Base-by-base conservation (phyloP, 2,888 invertebrate genomes). In the Drosophila engyochracea region DNA sequence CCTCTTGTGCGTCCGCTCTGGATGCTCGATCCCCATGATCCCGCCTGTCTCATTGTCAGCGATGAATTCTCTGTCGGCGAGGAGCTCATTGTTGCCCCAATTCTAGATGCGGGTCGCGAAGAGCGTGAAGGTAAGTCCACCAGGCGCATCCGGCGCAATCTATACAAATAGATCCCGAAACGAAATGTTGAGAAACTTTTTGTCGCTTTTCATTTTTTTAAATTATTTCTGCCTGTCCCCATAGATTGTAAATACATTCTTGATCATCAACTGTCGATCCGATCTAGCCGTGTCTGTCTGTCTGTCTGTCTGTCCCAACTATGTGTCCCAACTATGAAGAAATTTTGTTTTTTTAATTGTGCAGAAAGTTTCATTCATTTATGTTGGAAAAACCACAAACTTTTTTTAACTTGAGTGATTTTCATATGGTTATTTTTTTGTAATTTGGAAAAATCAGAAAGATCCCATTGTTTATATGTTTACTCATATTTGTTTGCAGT, bases 51-150 rank as follows among this genome's bases (percentile, higher is more conserved):
- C 75, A 94, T 95, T 0, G 96, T 97, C 0, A 95, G 95, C 30
- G 98, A 98, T 91, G 97, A 98, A 93, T 98, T 98, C 93, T 96
- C 97, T 0, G 95, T 99, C 1, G 98, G 98, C 0, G 97, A 97
- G 81, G 97, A 98, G 92, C 94, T 98, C 0, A 97, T 98, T 39
- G 98, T 98, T 0, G 98, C 98, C 0, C 98, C 98, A 0, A 95
- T 98, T 58, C 92, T 98, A 39, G 94, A 96, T 61, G 95, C 95
- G 0, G 96, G 96, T 0, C 94, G 95, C 49, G 95, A 95, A 35
- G 95, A 96, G 78, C 94, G 96, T 76, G 98, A 97, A 94, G 95
- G 95, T 95, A 72, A 79, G 70, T 33, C 5, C 22, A 25, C 47
- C 25, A 22, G 22, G 5, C 4, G n/a, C 47, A 14, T 2, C 19